Evolutionary conservation across 2,797 vertebrate species (phyloP).

Genomic region (Pantherophis vulpinus): DNA sequence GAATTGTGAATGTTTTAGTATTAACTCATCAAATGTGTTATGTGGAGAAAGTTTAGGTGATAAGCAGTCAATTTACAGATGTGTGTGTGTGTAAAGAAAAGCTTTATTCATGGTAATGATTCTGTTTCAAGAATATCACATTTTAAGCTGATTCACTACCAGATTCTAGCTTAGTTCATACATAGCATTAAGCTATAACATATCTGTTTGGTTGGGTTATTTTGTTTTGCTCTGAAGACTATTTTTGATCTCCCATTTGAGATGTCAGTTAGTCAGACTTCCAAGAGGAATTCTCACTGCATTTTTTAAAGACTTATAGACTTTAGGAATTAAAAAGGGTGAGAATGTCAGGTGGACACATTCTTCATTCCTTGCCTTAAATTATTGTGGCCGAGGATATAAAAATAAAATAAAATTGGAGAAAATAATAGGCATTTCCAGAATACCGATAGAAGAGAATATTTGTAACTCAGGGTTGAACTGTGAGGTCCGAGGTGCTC

Average conservation of each 20-base stretch:
- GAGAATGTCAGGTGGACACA: background rate
- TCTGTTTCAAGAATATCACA: background rate
- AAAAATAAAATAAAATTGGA: background rate
- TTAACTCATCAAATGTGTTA: constrained; percentile 24
- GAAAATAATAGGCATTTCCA: background rate
- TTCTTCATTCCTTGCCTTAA: background rate
- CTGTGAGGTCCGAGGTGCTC: background rate
- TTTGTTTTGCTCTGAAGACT: background rate
- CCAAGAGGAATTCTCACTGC: background rate
- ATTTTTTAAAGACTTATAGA: background rate
- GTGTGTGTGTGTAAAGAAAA: background rate
- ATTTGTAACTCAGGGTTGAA: background rate
- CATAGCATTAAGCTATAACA: background rate
- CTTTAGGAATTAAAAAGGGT: background rate
- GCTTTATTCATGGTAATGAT: background rate
- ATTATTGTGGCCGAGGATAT: background rate
- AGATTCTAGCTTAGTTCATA: background rate
- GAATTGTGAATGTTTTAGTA: constrained; percentile 78
- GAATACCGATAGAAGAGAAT: background rate
- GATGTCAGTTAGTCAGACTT: background rate
- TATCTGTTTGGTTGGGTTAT: background rate
- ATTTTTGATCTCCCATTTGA: background rate
- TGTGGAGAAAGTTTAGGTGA: background rate
- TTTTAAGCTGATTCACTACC: background rate
- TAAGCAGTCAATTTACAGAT: background rate